These are phyloP conservation scores for Pogonus chalceus DNA, from an alignment of 1,140 invertebrate species.

Conservation along the genomic window DNA sequence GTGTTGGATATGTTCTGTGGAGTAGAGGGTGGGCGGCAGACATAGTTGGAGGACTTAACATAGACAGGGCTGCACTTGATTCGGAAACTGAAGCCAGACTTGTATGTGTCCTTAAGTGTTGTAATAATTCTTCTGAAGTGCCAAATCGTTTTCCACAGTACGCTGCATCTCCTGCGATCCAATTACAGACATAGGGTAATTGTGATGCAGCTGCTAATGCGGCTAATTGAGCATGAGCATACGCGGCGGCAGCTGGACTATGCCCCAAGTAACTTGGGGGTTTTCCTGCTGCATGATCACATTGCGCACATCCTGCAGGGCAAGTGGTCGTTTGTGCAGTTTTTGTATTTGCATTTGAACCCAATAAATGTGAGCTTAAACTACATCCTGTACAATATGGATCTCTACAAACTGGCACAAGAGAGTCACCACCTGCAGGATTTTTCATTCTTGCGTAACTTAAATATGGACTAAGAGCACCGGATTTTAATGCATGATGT, in stretches of 20 bases:
- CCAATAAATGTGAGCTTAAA: slow-evolving; percentile 65
- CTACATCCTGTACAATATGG: slow-evolving; percentile 88
- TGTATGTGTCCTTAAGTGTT: slow-evolving; percentile 83
- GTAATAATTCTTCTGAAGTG: slow-evolving; percentile 79
- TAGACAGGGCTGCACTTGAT: slow-evolving; percentile 43
- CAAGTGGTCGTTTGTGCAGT: slow-evolving; percentile 45
- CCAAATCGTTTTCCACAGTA: slow-evolving; percentile 87
- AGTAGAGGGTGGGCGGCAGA: slow-evolving; percentile 57
- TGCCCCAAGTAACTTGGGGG: slow-evolving; percentile 34
- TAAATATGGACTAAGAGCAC: slow-evolving; percentile 56
- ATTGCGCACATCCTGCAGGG: slow-evolving; percentile 80
- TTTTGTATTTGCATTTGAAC: slow-evolving; percentile 34
- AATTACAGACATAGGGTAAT: slow-evolving; percentile 79
- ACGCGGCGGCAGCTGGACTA: slow-evolving; percentile 49
- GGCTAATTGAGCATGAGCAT: slow-evolving; percentile 63
- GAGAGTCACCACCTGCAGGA: slow-evolving; percentile 36
- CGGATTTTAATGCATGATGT: slow-evolving; percentile 57
- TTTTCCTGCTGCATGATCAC: slow-evolving; percentile 63
- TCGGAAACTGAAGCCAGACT: slow-evolving; percentile 32
- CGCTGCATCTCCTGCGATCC: slow-evolving; percentile 76
- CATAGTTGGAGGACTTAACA: slow-evolving; percentile 40
- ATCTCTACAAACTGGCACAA: slow-evolving; percentile 73
- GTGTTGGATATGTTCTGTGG: slow-evolving; percentile 74
- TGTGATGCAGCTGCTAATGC: slow-evolving; percentile 62
- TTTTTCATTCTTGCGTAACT: slow-evolving; percentile 62